Evolutionary conservation across 2,113 vertebrate species (phyloP).

Genomic region (Thermophis baileyi): DNA sequence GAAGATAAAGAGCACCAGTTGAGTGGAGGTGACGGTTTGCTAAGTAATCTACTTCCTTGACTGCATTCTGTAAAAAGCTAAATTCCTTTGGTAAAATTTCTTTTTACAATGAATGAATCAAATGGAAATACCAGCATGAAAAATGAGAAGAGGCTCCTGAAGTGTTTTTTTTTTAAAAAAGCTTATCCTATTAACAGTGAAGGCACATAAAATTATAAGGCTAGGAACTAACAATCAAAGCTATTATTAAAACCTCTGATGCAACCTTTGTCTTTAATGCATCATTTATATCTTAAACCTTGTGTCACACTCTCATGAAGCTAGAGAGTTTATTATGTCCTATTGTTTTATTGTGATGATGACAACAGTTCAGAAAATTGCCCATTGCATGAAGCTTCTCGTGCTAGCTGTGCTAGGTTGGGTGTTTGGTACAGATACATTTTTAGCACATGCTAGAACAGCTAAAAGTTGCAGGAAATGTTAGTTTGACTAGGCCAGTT

Average conservation of each 20-base stretch:
- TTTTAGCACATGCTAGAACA: accelerated
- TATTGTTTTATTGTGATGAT: neutral
- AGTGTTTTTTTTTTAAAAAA: conserved; percentile 34
- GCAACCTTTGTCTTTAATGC: neutral
- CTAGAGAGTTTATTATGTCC: neutral
- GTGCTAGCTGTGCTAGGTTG: neutral
- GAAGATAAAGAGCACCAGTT: conserved; percentile 53
- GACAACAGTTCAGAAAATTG: neutral
- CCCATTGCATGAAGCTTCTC: neutral
- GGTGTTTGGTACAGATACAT: neutral
- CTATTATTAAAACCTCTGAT: neutral
- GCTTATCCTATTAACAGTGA: conserved; percentile 63
- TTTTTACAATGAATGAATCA: conserved; percentile 63
- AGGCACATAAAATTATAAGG: conserved; percentile 58
- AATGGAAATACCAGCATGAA: conserved; percentile 68
- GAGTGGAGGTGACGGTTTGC: conserved; percentile 37
- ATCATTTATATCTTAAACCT: neutral
- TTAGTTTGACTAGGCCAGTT: neutral
- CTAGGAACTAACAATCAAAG: neutral
- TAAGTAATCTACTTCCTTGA: conserved; percentile 53
- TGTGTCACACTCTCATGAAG: neutral
- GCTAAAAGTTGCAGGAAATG: neutral
- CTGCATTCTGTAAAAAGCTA: conserved; percentile 50
- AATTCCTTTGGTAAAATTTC: conserved; percentile 46
- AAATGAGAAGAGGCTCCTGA: conserved; percentile 60